A percentile compares a stretch with the other conserved stretches of the same genome.
phyloP scores from a whole-genome alignment of 2,888 invertebrate genomes.

The Scotopteryx bipunctaria region DNA sequence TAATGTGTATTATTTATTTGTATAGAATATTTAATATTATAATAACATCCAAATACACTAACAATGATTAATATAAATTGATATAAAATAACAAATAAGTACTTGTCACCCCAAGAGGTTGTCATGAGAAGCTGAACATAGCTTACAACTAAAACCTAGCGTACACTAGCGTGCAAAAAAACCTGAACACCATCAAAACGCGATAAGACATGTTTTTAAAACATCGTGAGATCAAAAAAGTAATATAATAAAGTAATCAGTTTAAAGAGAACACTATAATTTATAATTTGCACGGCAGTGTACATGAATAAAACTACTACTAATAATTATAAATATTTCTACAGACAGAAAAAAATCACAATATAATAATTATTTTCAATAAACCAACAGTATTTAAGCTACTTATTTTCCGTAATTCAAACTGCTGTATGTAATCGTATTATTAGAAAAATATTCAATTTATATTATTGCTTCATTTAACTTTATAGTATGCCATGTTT shows the following conservation, averaged over 20 bases:
- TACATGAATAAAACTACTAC: slow-evolving; percentile 21
- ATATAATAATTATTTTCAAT: slow-evolving; percentile 8
- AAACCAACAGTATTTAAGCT: slow-evolving; percentile 3
- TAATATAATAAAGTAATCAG: too few species aligned
- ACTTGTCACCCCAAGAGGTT: slow-evolving; percentile 41
- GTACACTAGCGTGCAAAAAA: slow-evolving; percentile 34
- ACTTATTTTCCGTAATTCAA: not conserved
- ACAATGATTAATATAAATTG: slow-evolving; percentile 24
- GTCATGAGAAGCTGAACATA: slow-evolving; percentile 44
- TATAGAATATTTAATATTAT: slow-evolving; percentile 25
- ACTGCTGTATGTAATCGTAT: not conserved
- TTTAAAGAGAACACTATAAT: slow-evolving; percentile 17
- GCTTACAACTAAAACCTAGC: slow-evolving; percentile 16
- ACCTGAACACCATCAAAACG: slow-evolving; percentile 24
- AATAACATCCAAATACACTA: slow-evolving; percentile 30
- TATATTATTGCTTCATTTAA: not conserved
- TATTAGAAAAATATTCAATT: slow-evolving; percentile 15
- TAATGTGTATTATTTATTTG: slow-evolving; percentile 14
- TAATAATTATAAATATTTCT: slow-evolving; percentile 24
- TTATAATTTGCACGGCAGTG: slow-evolving; percentile 31
- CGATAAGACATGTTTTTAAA: slow-evolving; percentile 28
- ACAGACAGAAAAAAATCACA: slow-evolving; percentile 29
- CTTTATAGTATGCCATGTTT: slow-evolving; percentile 1
- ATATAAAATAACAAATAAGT: slow-evolving; percentile 43
- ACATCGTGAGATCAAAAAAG: slow-evolving; percentile 35